A percentile compares a stretch with the other conserved stretches of the same genome.
phyloP scores from a whole-genome alignment of 2,113 vertebrate species.

The Anolis sagrei region DNA sequence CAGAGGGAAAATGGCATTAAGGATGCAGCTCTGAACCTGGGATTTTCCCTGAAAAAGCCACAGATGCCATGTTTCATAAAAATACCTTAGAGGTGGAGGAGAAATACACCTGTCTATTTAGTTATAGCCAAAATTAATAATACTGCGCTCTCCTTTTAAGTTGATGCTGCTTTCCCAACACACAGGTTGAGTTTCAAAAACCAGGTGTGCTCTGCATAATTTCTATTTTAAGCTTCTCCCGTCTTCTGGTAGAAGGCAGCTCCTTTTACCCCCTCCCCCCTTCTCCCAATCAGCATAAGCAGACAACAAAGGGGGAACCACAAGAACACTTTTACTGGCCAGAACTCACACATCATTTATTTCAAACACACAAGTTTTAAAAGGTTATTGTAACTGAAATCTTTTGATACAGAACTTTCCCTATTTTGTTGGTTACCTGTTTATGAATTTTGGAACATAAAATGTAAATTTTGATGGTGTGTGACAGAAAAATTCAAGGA shows the following conservation, averaged over 20 bases:
- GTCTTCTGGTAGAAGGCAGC: not conserved
- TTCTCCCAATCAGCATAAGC: too few species aligned
- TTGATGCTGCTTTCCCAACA: not conserved
- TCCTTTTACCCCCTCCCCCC: too few species aligned
- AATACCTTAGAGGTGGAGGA: conserved; percentile 2
- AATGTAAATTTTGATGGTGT: too few species aligned
- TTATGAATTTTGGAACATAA: too few species aligned
- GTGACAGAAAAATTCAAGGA: too few species aligned
- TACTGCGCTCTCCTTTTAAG: not conserved
- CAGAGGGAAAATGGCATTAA: conserved; percentile 40
- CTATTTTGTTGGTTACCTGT: too few species aligned
- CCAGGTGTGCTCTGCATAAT: conserved; percentile 8
- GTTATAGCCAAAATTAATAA: conserved; percentile 41
- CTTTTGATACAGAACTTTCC: too few species aligned
- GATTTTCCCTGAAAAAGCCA: conserved; percentile 47
- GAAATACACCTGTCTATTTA: conserved; percentile 38
- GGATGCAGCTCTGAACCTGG: conserved; percentile 44
- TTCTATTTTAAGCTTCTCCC: not conserved
- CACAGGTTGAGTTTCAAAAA: conserved; percentile 49
- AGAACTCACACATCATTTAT: too few species aligned
- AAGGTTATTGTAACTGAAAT: too few species aligned
- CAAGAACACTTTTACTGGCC: too few species aligned
- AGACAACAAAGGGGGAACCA: too few species aligned
- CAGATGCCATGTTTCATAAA: conserved; percentile 44
- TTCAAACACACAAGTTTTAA: too few species aligned